Conservation (phyloP, 2,888 invertebrate genomes). For the Acronicta alni region DNA sequence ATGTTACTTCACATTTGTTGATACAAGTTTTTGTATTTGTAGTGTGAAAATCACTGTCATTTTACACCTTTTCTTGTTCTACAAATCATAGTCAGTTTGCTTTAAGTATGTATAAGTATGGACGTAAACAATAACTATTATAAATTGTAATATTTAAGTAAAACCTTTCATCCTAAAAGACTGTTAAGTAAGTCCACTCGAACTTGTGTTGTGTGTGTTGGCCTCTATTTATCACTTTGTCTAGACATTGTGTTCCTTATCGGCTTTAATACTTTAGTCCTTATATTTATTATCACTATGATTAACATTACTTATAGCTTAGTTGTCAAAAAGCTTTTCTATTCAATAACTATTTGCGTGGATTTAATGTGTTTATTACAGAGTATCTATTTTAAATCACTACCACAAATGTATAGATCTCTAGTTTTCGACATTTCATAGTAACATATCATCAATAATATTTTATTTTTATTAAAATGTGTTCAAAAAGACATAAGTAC, state of each 20-base stretch:
- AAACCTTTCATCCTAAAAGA: slow-evolving; percentile 75
- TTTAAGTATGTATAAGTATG: slow-evolving; percentile 51
- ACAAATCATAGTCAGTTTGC: slow-evolving; percentile 27
- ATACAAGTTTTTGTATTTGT: not conserved
- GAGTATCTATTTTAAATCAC: slow-evolving; percentile 14
- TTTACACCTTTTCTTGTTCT: slow-evolving; percentile 13
- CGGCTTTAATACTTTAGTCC: slow-evolving; percentile 49
- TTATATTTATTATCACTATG: slow-evolving; percentile 35
- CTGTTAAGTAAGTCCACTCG: slow-evolving; percentile 79
- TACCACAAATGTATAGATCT: slow-evolving; percentile 23
- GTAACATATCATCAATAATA: slow-evolving; percentile 51
- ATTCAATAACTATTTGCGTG: slow-evolving; percentile 24
- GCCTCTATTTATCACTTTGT: slow-evolving; percentile 55
- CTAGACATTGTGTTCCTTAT: slow-evolving; percentile 45
- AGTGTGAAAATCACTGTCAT: slow-evolving; percentile 26
- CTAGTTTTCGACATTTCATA: slow-evolving; percentile 46
- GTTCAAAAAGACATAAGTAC: too few relatives aligned
- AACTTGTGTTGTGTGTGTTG: slow-evolving; percentile 70
- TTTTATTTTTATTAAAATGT: slow-evolving; percentile 18
- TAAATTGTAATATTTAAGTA: slow-evolving; percentile 60
- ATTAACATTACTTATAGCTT: slow-evolving; percentile 24
- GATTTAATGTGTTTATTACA: slow-evolving; percentile 28
- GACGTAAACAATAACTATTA: slow-evolving; percentile 71
- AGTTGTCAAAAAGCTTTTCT: slow-evolving; percentile 26
- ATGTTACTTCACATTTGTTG: not conserved